These are phyloP conservation scores for Fragum whitleyi DNA, from an alignment of 2,888 invertebrate species.

Conservation along the genomic window DNA sequence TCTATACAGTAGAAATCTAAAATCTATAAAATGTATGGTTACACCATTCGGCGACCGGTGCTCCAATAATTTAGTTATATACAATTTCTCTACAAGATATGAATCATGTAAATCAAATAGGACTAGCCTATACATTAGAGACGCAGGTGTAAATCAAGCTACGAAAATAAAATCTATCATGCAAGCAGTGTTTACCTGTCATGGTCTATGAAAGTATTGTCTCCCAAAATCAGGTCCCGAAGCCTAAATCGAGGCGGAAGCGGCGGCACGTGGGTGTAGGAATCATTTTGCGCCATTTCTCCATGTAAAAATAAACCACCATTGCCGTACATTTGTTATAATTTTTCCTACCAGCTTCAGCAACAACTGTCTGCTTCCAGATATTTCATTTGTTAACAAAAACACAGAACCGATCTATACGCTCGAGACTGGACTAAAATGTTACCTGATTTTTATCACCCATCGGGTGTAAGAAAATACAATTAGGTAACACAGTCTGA, in stretches of 20 bases:
- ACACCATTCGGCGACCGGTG: too few species aligned
- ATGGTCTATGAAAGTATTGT: constrained; percentile 91
- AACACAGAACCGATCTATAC: not conserved
- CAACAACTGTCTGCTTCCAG: constrained; percentile 44
- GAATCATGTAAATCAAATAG: too few species aligned
- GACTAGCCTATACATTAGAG: too few species aligned
- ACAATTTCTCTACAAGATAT: too few species aligned
- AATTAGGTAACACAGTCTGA: too few species aligned
- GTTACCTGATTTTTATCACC: too few species aligned
- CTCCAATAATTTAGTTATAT: too few species aligned
- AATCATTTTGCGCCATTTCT: constrained; percentile 61
- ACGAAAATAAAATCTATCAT: too few species aligned
- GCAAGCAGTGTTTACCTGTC: constrained; percentile 91
- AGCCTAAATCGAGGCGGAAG: constrained; percentile 91
- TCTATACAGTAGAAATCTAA: too few species aligned
- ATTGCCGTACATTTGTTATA: constrained; percentile 56
- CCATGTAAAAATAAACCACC: constrained; percentile 42
- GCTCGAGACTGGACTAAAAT: not conserved
- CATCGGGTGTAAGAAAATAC: too few species aligned
- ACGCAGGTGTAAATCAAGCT: too few species aligned
- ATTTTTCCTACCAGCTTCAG: constrained; percentile 48
- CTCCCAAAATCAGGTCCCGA: constrained; percentile 91
- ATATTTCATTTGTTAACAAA: not conserved
- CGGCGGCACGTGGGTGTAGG: constrained; percentile 75
- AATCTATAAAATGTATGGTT: too few species aligned